phyloP scores from a whole-genome alignment of 2,888 invertebrate species.

The Melangyna quadrimaculata region DNA sequence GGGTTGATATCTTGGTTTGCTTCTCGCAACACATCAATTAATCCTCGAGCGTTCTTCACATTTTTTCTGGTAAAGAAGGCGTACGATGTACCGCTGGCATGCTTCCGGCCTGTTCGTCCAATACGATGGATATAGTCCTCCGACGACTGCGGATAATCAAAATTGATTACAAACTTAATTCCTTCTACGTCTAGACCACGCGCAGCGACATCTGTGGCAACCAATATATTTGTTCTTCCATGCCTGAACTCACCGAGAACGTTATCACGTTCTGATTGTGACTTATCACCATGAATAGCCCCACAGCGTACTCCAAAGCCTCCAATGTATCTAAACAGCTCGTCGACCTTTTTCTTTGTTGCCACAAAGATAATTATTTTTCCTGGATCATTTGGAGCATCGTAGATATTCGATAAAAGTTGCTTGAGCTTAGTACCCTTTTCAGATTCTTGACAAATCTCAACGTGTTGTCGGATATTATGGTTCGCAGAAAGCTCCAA shows the following conservation, averaged over 20 bases:
- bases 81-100: conserved; percentile 94
- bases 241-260: conserved; percentile 93
- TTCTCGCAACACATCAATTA: conserved; percentile 92
- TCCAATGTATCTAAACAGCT: conserved; percentile 90
- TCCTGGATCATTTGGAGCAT: conserved; percentile 90
- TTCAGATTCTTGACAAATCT: conserved; percentile 89
- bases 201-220: conserved; percentile 98
- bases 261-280: conserved; percentile 95
- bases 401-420: conserved; percentile 82
- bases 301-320: conserved; percentile 91
- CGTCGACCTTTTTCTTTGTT: conserved; percentile 96
- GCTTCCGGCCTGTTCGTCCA: conserved; percentile 94
- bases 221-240: conserved; percentile 92
- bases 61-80: conserved; percentile 96
- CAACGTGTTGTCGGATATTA: conserved; percentile 92
- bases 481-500: conserved; percentile 92
- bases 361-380: conserved; percentile 98
- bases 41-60: conserved; percentile 91
- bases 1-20: conserved; percentile 95
- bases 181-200: conserved; percentile 97
- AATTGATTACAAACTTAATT: conserved; percentile 97
- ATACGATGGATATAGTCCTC: conserved; percentile 98
- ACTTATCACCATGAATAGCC: conserved; percentile 97
- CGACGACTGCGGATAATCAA: conserved; percentile 96
- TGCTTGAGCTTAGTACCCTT: conserved; percentile 83